Percentiles rank a stretch among this genome's conserved stretches.
These are phyloP conservation scores for Sitodiplosis mosellana DNA, from an alignment of 1,140 invertebrate species.

Conservation along the genomic window DNA sequence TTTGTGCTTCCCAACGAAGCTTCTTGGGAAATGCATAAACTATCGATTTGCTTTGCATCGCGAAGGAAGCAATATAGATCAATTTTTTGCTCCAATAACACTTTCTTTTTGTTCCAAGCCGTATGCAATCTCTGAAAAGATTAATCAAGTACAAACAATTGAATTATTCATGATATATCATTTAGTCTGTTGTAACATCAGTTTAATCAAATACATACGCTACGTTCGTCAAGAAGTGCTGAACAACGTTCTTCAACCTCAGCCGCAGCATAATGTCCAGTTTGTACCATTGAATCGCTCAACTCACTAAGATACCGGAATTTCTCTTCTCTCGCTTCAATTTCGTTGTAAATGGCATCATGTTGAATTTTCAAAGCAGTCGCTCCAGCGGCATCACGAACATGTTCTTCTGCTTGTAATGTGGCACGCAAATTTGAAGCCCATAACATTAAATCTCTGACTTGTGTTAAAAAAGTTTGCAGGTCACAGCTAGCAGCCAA, in stretches of 20 bases:
- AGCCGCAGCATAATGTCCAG: conserved; percentile 59
- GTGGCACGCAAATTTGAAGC: conserved; percentile 55
- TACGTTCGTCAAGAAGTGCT: conserved; percentile 55
- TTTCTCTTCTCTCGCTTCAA: conserved; percentile 78
- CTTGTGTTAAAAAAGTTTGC: conserved; percentile 66
- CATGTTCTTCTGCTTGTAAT: conserved; percentile 68
- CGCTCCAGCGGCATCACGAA: conserved; percentile 69
- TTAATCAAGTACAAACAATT: too few relatives aligned
- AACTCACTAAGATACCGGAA: conserved; percentile 62
- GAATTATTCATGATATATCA: too few relatives aligned
- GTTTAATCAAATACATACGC: not conserved
- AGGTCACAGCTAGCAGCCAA: conserved; percentile 76
- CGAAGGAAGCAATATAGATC: conserved; percentile 88
- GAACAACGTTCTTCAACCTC: conserved; percentile 66
- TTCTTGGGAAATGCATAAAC: conserved; percentile 75
- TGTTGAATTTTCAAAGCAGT: conserved; percentile 78
- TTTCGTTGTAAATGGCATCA: conserved; percentile 80
- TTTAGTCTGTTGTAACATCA: too few relatives aligned
- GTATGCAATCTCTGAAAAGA: conserved; percentile 44
- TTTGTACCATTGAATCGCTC: conserved; percentile 68
- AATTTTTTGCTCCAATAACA: conserved; percentile 83
- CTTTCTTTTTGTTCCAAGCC: conserved; percentile 77
- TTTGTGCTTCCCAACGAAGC: conserved; percentile 41
- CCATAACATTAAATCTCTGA: conserved; percentile 81
- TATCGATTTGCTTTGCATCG: conserved; percentile 86